Conservation (phyloP, 2,888 invertebrate species). For the Trissonchulus sp. region DNA sequence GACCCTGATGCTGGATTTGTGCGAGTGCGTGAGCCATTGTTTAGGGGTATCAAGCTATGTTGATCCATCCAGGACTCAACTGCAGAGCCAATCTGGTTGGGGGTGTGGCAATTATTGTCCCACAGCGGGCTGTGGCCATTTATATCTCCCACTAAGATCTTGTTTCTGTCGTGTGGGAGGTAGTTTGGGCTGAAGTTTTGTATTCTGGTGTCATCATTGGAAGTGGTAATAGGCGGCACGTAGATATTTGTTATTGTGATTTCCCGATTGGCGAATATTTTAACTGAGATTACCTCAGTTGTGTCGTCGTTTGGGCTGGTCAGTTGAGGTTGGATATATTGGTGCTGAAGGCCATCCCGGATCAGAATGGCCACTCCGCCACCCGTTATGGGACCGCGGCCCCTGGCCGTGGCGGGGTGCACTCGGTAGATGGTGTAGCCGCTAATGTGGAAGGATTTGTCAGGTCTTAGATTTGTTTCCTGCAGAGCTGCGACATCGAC, state of each 20-base stretch:
- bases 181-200: not conserved
- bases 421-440: too few relatives aligned
- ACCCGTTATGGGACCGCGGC: too few relatives aligned
- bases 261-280: not conserved
- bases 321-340: not conserved
- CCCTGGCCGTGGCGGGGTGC: too few relatives aligned
- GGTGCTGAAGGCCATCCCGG: not conserved
- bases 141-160: not conserved
- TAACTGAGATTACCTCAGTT: not conserved
- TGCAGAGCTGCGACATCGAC: too few relatives aligned
- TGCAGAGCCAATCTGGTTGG: too few relatives aligned
- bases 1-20: too few relatives aligned
- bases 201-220: not conserved
- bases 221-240: not conserved
- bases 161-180: not conserved
- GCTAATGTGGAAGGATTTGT: too few relatives aligned
- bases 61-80: too few relatives aligned
- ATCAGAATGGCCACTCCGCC: not conserved
- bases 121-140: slow-evolving; percentile 8
- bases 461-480: too few relatives aligned
- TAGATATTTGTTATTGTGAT: not conserved
- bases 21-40: too few relatives aligned
- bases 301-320: not conserved
- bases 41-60: too few relatives aligned
- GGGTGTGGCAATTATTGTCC: too few relatives aligned